These are phyloP conservation scores for Sardina pilchardus DNA, from an alignment of 2,113 vertebrate species.

Conservation along the genomic window DNA sequence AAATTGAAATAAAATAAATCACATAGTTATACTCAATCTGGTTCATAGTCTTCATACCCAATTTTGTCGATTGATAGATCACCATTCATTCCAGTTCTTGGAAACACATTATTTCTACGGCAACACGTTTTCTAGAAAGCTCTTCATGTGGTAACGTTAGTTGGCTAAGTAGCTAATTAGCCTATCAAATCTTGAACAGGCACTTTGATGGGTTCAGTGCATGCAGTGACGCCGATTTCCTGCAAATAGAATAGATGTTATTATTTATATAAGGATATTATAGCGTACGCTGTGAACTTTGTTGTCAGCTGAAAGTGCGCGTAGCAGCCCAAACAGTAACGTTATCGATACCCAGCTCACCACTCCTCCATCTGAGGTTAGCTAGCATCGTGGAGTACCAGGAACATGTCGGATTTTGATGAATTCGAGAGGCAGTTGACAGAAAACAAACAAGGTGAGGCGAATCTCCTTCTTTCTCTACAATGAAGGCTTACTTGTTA, in stretches of 20 bases:
- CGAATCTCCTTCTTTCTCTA: neutral
- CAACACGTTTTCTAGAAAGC: slow-evolving; percentile 1
- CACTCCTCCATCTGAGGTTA: slow-evolving; percentile 4
- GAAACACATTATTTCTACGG: neutral
- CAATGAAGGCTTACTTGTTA: neutral
- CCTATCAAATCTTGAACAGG: neutral
- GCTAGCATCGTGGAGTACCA: slow-evolving; percentile 16
- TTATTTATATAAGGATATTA: neutral
- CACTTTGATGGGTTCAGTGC: neutral
- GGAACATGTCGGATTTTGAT: slow-evolving; percentile 14
- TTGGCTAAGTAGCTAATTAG: slow-evolving; percentile 12
- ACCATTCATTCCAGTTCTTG: neutral
- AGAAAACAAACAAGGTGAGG: slow-evolving; percentile 4
- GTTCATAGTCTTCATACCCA: neutral
- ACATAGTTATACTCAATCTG: neutral
- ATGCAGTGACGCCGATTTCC: neutral
- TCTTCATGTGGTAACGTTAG: slow-evolving; percentile 21
- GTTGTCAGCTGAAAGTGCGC: neutral
- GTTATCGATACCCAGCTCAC: neutral
- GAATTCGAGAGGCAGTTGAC: slow-evolving; percentile 15
- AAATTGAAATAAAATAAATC: neutral
- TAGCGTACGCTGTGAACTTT: neutral
- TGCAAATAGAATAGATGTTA: neutral
- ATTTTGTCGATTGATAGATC: neutral
- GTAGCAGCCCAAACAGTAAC: neutral